Evolutionary conservation across 2,113 vertebrate genomes (phyloP).

Genomic region (Macquaria australasica): DNA sequence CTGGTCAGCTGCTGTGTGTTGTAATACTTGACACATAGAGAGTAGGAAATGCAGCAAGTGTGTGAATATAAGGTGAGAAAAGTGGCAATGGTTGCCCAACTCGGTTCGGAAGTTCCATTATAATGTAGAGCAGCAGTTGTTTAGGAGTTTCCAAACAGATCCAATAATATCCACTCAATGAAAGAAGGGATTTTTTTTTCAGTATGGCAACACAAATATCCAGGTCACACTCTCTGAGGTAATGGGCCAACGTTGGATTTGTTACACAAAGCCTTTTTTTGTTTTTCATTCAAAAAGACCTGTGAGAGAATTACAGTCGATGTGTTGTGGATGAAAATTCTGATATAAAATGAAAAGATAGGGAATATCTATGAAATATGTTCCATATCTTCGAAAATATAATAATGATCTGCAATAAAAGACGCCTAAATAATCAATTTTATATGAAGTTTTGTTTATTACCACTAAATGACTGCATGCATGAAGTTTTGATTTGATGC

Average conservation of each 20-base stretch:
- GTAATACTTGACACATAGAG: neutral
- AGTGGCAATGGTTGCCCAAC: neutral
- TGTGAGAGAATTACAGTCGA: neutral
- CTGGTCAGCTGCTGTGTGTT: neutral
- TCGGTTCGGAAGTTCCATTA: neutral
- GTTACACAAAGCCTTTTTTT: too few species aligned
- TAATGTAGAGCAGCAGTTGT: neutral
- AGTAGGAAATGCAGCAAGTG: neutral
- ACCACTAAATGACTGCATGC: neutral
- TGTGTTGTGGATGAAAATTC: neutral
- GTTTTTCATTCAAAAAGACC: neutral
- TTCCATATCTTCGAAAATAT: neutral
- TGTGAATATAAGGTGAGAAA: neutral
- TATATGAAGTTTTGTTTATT: neutral
- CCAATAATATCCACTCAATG: neutral
- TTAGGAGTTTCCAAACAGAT: neutral
- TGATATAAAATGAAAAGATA: neutral
- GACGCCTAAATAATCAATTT: too few species aligned
- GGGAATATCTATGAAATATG: neutral
- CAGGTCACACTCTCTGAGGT: neutral
- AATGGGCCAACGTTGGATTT: too few species aligned
- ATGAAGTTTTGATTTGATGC: neutral
- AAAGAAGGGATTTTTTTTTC: neutral
- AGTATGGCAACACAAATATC: neutral
- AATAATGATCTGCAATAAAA: neutral